Evolutionary conservation across 2,113 vertebrate species (phyloP), one percentile per base, ranked within the genome.

Genomic region (Cyanoramphus novaezelandiae): DNA sequence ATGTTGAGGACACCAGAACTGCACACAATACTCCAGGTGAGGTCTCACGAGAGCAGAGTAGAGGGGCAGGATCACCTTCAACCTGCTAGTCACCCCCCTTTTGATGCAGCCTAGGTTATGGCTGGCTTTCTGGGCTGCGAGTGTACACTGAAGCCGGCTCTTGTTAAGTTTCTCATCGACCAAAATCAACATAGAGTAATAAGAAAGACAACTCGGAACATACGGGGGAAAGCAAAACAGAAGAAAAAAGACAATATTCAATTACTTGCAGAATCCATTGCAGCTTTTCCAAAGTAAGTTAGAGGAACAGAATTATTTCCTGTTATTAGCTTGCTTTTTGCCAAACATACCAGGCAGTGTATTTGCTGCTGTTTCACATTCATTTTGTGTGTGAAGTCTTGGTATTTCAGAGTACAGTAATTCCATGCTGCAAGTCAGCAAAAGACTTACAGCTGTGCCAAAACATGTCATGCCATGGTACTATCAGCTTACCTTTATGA

Each of bases 271-370:
- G 49, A 94, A 92, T 57, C 27, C 53, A 62, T 43, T 7, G 2
- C 70, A 87, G 74, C 44, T 93, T 92, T 95, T 94, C 84, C 37
- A 91, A 87, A 92, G 95, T 76, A 92, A 87, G 59, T 55, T 46
- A 75, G 31, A 72, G 24, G 37, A 76, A 75, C 3, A 92, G 14
- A 89, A 94, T 65, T 69, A 79, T 92, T 91, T 95, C 85, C 77
- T 72, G 52, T 79, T 82, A 85, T 8, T 68, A 39, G 31, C 37
- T 41, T 67, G 13, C 28, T 68, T 89, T 82, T 71, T 71, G 65
- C 65, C 52, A 95, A 65, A 53, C 47, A 71, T 55, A 72, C 77
- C 77, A 89, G 46, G 77, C 65, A 91, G 79, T 25, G 21, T 13
- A 94, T 62, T 63, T 59, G 76, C 55, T 93, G 60, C 64, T 82